A percentile compares a stretch with the other conserved stretches of the same genome.
Conservation (phyloP, 2,797 vertebrate species). For the Amniataba percoides region DNA sequence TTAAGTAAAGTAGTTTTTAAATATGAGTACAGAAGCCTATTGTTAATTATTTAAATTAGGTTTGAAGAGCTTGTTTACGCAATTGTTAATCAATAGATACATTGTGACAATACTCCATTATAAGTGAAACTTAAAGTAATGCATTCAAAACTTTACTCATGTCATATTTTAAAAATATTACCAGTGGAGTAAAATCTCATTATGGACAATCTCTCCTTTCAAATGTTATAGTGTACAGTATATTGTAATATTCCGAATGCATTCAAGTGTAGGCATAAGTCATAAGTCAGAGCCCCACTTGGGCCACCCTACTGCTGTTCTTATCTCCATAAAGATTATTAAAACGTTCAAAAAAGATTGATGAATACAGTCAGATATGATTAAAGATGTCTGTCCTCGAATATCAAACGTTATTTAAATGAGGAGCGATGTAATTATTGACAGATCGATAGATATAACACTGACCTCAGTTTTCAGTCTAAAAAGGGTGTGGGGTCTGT, state of each 20-base stretch:
- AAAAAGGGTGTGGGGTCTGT: constrained; percentile 64
- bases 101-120: not conserved
- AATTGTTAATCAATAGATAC: not conserved
- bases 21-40: not conserved
- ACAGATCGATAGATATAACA: constrained; percentile 7
- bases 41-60: not conserved
- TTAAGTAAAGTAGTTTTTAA: not conserved
- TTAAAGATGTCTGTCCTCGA: no score
- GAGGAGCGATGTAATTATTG: constrained; percentile 24
- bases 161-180: not conserved
- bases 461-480: constrained; percentile 39
- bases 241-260: not conserved
- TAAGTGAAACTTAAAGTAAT: not conserved
- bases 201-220: not conserved
- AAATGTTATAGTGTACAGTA: no score
- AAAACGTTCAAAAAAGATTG: not conserved
- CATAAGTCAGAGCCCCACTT: no score
- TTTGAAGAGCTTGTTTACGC: not conserved
- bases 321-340: no score
- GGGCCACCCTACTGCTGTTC: no score
- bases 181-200: not conserved
- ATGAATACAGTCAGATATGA: no score
- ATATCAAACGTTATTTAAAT: not conserved
- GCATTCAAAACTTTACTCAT: not conserved
- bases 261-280: no score